Evolutionary conservation across 2,113 vertebrate genomes (phyloP).

Genomic region (Scytalopus superciliaris): DNA sequence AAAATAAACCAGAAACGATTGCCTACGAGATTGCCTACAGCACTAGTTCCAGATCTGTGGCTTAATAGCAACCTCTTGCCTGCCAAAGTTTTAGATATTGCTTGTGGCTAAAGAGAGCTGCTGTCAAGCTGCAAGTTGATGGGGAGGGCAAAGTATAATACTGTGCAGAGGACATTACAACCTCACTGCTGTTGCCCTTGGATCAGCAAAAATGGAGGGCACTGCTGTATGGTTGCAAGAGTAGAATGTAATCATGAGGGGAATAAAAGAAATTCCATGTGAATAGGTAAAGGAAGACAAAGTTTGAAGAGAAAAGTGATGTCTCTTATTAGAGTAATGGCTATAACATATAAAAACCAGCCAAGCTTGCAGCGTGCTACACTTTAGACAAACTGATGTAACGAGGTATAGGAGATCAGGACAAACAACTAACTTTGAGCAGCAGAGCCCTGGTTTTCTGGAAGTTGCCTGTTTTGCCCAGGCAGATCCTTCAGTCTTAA

Average conservation of each 20-base stretch:
- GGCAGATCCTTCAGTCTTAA: background rate
- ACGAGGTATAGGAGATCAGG: background rate
- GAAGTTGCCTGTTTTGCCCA: background rate
- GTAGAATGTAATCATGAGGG: background rate
- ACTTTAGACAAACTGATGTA: background rate
- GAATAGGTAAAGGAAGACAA: background rate
- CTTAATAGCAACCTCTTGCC: conserved; percentile 14
- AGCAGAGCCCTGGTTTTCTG: background rate
- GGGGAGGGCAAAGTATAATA: background rate
- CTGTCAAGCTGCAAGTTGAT: background rate
- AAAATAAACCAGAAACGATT: conserved; percentile 20
- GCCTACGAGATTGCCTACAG: background rate
- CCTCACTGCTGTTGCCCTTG: background rate
- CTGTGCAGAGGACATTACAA: background rate
- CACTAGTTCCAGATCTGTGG: background rate
- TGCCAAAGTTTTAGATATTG: background rate
- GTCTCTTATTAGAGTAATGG: background rate
- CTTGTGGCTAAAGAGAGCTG: background rate
- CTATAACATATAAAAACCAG: background rate
- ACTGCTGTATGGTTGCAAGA: background rate
- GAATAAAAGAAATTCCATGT: background rate
- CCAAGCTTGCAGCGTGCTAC: background rate
- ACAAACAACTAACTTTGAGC: background rate
- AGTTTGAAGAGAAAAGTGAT: background rate
- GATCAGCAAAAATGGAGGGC: background rate